Percentiles rank a stretch among this genome's conserved stretches.
These are phyloP conservation scores for Aleiodes alternator DNA, from an alignment of 2,888 invertebrate species.

Conservation along the genomic window DNA sequence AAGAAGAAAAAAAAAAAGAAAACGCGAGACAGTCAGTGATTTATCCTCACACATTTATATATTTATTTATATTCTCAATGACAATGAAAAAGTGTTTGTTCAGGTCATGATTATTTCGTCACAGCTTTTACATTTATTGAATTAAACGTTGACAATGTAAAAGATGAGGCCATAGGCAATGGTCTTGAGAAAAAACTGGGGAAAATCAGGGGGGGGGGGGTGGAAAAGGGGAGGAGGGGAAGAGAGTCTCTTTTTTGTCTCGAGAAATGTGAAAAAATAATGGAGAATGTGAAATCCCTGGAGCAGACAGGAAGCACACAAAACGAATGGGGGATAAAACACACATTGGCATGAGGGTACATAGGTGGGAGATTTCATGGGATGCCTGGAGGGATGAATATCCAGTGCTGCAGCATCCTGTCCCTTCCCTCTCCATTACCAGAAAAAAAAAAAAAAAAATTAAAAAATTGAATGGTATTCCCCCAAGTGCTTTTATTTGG, in stretches of 20 bases:
- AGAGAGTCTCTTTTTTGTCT: not conserved
- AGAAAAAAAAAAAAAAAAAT: slow-evolving; percentile 39
- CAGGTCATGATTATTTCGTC: slow-evolving; percentile 46
- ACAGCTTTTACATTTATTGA: slow-evolving; percentile 27
- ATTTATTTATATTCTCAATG: slow-evolving; percentile 31
- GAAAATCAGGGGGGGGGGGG: not conserved
- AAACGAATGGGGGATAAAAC: not conserved
- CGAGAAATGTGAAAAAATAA: too few relatives aligned
- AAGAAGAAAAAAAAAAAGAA: too few relatives aligned
- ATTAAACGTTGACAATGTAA: slow-evolving; percentile 4
- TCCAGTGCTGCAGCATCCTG: slow-evolving; percentile 45
- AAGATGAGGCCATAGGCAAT: slow-evolving; percentile 3
- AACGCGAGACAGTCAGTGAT: slow-evolving; percentile 20
- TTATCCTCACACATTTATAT: slow-evolving; percentile 22
- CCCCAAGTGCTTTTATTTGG: slow-evolving; percentile 53
- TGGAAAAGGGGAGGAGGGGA: not conserved
- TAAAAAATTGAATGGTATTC: slow-evolving; percentile 58
- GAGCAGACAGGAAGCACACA: slow-evolving; percentile 19
- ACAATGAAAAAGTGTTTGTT: slow-evolving; percentile 19
- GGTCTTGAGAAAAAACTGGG: slow-evolving; percentile 1
- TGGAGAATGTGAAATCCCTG: slow-evolving; percentile 13
- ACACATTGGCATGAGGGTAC: not conserved
- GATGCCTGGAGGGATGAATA: slow-evolving; percentile 47
- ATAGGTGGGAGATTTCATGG: slow-evolving; percentile 35
- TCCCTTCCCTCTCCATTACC: slow-evolving; percentile 16